Evolutionary conservation across 1,140 invertebrate species (phyloP).

Genomic region (Aphis craccivora): DNA sequence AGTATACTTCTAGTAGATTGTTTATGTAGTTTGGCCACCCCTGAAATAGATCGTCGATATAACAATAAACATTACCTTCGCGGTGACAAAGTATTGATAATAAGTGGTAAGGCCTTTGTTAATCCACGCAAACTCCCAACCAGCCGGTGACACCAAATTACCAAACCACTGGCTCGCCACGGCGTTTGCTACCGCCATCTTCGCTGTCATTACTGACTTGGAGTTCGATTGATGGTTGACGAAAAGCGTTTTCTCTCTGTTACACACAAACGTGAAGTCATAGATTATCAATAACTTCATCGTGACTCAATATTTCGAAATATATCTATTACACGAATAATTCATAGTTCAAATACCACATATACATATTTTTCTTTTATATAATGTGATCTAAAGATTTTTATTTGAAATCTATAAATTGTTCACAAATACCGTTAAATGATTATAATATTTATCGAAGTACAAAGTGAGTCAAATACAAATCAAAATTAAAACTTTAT

Average conservation of each 20-base stretch:
- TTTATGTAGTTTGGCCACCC: too few relatives aligned
- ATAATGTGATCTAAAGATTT: too few relatives aligned
- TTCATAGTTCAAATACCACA: neutral
- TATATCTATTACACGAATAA: too few relatives aligned
- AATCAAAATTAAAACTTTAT: neutral
- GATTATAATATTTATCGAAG: too few relatives aligned
- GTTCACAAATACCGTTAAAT: neutral
- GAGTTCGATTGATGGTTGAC: neutral
- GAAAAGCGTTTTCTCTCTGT: constrained; percentile 27
- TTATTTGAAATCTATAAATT: too few relatives aligned
- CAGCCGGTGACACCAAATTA: constrained; percentile 79
- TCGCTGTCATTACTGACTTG: constrained; percentile 70
- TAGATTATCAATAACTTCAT: too few relatives aligned
- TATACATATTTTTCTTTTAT: too few relatives aligned
- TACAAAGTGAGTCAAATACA: neutral
- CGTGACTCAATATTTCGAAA: too few relatives aligned
- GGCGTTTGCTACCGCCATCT: constrained; percentile 79
- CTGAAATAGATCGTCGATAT: neutral
- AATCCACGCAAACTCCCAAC: constrained; percentile 78
- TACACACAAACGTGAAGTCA: too few relatives aligned
- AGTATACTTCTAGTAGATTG: too few relatives aligned
- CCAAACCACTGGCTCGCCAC: constrained; percentile 84
- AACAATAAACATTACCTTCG: constrained; percentile 57
- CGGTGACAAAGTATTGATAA: constrained; percentile 61
- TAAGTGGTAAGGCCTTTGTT: constrained; percentile 70